Conservation (phyloP, 2,797 vertebrate genomes). For the Eulemur coronatus region DNA sequence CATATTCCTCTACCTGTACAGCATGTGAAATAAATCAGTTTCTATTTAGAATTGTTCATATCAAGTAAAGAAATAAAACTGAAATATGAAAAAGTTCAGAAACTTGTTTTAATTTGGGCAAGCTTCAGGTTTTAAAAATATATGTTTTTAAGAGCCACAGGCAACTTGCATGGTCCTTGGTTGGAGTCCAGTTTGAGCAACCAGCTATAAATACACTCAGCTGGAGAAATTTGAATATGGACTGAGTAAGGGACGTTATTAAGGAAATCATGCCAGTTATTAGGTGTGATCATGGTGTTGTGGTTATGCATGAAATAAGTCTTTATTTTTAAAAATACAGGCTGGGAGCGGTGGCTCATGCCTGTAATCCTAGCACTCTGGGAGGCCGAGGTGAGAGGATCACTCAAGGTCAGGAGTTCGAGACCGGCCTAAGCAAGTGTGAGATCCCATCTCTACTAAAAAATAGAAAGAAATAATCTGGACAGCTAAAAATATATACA, state of each 20-base stretch:
- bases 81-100: background rate
- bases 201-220: background rate
- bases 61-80: background rate
- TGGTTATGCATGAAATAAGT: background rate
- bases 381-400: too few species aligned
- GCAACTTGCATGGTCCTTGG: background rate
- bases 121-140: background rate
- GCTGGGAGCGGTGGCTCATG: too few species aligned
- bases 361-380: too few species aligned
- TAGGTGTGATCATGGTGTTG: background rate
- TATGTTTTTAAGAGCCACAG: background rate
- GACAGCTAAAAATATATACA: too few species aligned
- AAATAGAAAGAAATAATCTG: too few species aligned
- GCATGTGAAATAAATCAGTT: background rate
- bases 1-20: background rate
- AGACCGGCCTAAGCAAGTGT: too few species aligned
- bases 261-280: background rate
- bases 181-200: background rate
- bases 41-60: background rate
- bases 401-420: too few species aligned
- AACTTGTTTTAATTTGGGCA: background rate
- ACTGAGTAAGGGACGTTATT: background rate
- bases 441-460: too few species aligned
- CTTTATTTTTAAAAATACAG: background rate
- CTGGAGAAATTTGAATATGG: background rate